phyloP scores from a whole-genome alignment of 2,113 vertebrate species.

The Xiphorhynchus elegans region DNA sequence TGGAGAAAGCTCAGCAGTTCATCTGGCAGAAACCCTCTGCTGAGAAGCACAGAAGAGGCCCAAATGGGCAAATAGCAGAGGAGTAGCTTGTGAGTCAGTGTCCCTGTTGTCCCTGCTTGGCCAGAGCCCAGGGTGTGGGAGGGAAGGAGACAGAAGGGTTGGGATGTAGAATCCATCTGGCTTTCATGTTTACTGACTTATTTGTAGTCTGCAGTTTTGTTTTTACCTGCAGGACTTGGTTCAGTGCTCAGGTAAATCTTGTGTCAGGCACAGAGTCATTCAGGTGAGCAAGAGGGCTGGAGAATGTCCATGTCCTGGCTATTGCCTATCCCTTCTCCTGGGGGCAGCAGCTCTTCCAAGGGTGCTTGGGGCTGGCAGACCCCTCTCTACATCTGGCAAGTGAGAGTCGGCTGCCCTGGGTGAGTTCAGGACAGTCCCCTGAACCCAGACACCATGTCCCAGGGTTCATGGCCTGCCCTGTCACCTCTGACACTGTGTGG shows the following conservation, averaged over 20 bases:
- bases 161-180: not conserved
- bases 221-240: not conserved
- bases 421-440: not conserved
- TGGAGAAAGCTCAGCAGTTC: not conserved
- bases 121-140: not conserved
- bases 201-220: not conserved
- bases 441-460: not conserved
- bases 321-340: not conserved
- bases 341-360: not conserved
- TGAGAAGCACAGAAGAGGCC: not conserved
- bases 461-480: not conserved
- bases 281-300: not conserved
- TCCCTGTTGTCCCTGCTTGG: not conserved
- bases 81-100: slow-evolving; percentile 1
- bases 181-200: not conserved
- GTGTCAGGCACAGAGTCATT: not conserved
- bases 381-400: not conserved
- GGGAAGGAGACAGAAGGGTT: not conserved
- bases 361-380: not conserved
- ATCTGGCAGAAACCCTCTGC: not conserved
- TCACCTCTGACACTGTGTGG: not conserved
- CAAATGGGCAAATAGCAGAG: not conserved
- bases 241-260: not conserved
- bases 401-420: not conserved
- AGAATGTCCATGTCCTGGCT: not conserved